Conservation (phyloP, 53 echinoderm and acorn worm genomes). For the Henricia sp. region DNA sequence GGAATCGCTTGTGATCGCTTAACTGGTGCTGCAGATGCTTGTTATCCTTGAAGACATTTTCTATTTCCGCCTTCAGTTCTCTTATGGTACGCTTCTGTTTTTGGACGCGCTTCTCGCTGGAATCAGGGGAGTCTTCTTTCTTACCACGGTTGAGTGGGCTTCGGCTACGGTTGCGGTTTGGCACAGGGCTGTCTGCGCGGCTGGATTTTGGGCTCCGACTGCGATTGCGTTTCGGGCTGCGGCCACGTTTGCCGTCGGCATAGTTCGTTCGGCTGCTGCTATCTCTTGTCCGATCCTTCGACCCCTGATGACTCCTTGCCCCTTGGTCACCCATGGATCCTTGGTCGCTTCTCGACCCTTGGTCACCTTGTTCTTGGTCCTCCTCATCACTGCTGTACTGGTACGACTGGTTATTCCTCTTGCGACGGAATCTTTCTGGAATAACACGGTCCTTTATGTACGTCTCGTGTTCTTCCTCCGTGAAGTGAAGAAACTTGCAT, state of each 20-base stretch:
- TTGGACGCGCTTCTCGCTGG: slow-evolving; percentile 18
- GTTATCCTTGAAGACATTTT: slow-evolving; percentile 30
- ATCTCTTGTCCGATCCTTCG: slow-evolving; percentile 1
- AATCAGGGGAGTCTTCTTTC: slow-evolving; percentile 12
- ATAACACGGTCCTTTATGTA: slow-evolving; percentile 32
- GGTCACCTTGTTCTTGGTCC: too few species aligned
- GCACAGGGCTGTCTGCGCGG: too few species aligned
- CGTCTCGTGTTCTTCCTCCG: slow-evolving; percentile 25
- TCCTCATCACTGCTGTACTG: slow-evolving; percentile 51
- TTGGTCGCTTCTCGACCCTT: too few species aligned
- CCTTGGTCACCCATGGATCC: too few species aligned
- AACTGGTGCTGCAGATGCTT: slow-evolving; percentile 31
- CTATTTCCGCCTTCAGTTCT: slow-evolving; percentile 25
- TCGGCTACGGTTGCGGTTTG: not conserved
- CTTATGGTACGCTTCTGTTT: slow-evolving; percentile 14
- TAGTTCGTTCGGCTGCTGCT: not conserved
- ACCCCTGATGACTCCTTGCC: not conserved
- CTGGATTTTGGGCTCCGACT: too few species aligned
- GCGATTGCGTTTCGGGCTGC: not conserved
- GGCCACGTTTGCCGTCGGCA: not conserved
- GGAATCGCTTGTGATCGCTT: slow-evolving; percentile 39
- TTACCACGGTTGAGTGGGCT: not conserved
- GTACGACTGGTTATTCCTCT: not conserved
- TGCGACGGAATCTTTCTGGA: slow-evolving; percentile 14
- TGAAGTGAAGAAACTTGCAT: slow-evolving; percentile 25